phyloP scores from a whole-genome alignment of 2,113 vertebrate species.

The Prunella fulvescens region DNA sequence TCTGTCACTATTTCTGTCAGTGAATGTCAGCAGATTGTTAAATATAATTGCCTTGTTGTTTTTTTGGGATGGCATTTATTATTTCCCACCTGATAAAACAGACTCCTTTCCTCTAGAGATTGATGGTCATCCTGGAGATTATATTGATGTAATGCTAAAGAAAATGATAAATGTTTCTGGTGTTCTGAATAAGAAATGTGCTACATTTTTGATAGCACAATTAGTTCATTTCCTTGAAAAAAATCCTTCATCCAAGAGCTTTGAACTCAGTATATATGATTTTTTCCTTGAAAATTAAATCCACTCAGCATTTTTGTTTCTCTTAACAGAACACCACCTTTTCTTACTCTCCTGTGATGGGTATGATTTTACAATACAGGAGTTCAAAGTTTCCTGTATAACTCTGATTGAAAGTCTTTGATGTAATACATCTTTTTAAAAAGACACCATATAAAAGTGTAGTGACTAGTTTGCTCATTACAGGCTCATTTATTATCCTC shows the following conservation, averaged over 20 bases:
- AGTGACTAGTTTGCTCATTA: background rate
- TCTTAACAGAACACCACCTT: background rate
- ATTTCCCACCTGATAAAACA: conserved; percentile 12
- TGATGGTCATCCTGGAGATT: background rate
- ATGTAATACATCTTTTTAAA: too few relatives aligned
- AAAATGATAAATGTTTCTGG: background rate
- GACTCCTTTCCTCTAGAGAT: background rate
- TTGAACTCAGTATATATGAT: background rate
- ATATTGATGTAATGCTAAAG: background rate
- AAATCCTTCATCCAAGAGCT: background rate
- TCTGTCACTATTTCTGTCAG: background rate
- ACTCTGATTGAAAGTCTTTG: background rate
- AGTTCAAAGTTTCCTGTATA: background rate
- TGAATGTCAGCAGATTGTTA: conserved; percentile 6
- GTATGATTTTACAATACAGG: background rate
- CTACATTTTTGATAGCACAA: background rate
- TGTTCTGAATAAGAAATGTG: background rate
- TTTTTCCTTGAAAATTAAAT: background rate
- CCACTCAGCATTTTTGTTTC: background rate
- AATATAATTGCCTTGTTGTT: background rate
- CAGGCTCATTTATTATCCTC: background rate
- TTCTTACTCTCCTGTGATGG: background rate
- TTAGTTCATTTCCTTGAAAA: background rate
- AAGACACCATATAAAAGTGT: background rate
- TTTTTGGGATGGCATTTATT: conserved; percentile 26